A percentile compares a stretch with the other conserved stretches of the same genome.
Evolutionary conservation across 2,888 invertebrate species (phyloP).

Genomic region (Minunthozetes semirufus): DNA sequence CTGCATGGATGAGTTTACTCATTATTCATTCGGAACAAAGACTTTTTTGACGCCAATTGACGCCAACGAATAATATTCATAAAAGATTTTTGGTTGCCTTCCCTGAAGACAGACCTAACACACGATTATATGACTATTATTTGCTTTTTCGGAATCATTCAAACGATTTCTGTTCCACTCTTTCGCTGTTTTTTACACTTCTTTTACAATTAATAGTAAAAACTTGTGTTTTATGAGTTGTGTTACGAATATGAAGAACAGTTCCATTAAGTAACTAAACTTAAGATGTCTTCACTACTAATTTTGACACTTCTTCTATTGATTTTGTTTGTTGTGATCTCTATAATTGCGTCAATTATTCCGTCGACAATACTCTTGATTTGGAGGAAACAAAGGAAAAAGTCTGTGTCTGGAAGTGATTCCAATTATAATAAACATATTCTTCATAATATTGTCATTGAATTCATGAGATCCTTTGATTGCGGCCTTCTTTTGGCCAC

Average conservation of each 20-base stretch:
- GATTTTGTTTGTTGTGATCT: not conserved
- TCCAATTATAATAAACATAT: not conserved
- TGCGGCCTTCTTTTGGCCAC: slow-evolving; percentile 30
- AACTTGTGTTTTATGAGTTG: no score
- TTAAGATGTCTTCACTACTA: not conserved
- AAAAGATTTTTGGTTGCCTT: not conserved
- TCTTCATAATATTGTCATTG: slow-evolving; percentile 27
- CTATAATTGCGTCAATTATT: not conserved
- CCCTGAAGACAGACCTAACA: not conserved
- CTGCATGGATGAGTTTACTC: slow-evolving; percentile 4
- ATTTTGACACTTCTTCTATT: not conserved
- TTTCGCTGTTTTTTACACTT: not conserved
- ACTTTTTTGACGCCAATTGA: not conserved
- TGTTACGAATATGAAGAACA: no score
- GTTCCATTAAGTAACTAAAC: no score
- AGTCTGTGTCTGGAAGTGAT: not conserved
- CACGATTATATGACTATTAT: not conserved
- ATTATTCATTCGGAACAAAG: slow-evolving; percentile 11
- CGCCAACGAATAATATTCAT: not conserved
- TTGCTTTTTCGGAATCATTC: not conserved
- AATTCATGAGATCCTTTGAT: slow-evolving; percentile 28
- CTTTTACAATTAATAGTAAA: no score
- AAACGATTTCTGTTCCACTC: not conserved
- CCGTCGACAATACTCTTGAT: slow-evolving; percentile 2
- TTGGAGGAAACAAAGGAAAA: slow-evolving; percentile 1